phyloP scores from a whole-genome alignment of 2,797 vertebrate genomes.

The Hypotaenidia philippensis region DNA sequence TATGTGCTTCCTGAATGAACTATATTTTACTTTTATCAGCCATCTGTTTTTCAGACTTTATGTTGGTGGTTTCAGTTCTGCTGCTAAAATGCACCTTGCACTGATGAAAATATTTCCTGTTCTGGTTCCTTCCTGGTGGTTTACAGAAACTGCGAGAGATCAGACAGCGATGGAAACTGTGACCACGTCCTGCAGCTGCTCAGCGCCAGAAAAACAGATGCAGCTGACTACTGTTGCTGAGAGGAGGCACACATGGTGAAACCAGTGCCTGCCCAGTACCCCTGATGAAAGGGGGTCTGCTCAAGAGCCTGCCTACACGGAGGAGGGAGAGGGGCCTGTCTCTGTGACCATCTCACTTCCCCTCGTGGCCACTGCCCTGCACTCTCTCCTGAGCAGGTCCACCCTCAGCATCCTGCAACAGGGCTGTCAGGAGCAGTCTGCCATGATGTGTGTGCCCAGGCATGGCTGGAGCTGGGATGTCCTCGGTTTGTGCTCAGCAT shows the following conservation, averaged over 20 bases:
- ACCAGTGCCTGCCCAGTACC: accelerated
- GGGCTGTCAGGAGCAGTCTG: accelerated
- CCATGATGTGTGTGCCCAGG: accelerated
- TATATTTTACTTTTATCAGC: conserved; percentile 19
- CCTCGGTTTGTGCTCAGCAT: accelerated
- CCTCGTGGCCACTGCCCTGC: accelerated
- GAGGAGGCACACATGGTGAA: accelerated
- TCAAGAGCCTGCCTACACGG: accelerated
- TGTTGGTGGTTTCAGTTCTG: not conserved
- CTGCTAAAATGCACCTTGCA: conserved; percentile 33
- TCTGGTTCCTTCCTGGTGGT: conserved; percentile 26
- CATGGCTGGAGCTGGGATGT: not conserved
- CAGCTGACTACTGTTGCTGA: not conserved
- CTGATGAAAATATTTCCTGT: conserved; percentile 62
- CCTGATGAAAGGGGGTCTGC: not conserved
- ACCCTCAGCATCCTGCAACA: accelerated
- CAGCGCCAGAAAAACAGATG: not conserved
- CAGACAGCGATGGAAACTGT: not conserved
- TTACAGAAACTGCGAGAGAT: conserved; percentile 29
- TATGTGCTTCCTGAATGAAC: conserved; percentile 14
- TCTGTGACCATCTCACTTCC: not conserved
- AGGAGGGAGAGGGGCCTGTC: not conserved
- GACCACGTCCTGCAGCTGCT: not conserved
- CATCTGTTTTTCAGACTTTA: conserved; percentile 50
- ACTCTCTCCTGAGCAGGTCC: accelerated